Percentiles rank a stretch among this genome's conserved stretches.
These are phyloP conservation scores for Sus cebifrons DNA, from an alignment of 2,797 vertebrate genomes.

Conservation along the genomic window DNA sequence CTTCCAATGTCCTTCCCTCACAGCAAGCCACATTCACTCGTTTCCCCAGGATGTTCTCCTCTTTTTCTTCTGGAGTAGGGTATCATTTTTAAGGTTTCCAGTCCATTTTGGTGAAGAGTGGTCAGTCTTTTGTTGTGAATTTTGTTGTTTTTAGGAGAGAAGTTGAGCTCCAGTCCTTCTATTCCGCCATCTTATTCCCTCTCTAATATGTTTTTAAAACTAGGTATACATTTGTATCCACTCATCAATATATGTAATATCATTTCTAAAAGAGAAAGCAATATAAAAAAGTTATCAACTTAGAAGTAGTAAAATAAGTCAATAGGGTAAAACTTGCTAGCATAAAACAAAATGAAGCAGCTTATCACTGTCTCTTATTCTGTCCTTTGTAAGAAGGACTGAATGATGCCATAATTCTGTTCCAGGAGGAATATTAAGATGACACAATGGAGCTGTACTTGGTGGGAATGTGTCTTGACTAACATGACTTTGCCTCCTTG, in stretches of 20 bases:
- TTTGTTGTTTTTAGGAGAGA: no score
- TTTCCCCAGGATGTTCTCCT: no score
- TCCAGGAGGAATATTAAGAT: not conserved
- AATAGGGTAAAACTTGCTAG: conserved; percentile 39
- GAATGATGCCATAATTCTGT: not conserved
- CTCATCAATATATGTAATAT: conserved; percentile 39
- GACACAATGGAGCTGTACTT: not conserved
- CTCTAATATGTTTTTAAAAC: no score
- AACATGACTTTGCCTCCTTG: not conserved
- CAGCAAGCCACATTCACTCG: no score
- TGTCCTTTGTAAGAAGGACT: not conserved
- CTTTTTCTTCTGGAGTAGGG: no score
- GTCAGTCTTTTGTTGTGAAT: no score
- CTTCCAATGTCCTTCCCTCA: no score
- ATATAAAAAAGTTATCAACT: not conserved
- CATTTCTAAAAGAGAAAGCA: not conserved
- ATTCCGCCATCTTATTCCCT: no score
- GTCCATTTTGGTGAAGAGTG: no score
- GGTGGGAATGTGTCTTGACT: not conserved
- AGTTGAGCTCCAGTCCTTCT: no score
- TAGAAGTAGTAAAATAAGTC: conserved; percentile 29
- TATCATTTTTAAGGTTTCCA: no score
- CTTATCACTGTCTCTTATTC: not conserved
- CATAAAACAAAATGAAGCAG: conserved; percentile 21
- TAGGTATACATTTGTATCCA: not conserved